Evolutionary conservation across 2,888 invertebrate genomes (phyloP).

Genomic region (Baronia brevicornis): DNA sequence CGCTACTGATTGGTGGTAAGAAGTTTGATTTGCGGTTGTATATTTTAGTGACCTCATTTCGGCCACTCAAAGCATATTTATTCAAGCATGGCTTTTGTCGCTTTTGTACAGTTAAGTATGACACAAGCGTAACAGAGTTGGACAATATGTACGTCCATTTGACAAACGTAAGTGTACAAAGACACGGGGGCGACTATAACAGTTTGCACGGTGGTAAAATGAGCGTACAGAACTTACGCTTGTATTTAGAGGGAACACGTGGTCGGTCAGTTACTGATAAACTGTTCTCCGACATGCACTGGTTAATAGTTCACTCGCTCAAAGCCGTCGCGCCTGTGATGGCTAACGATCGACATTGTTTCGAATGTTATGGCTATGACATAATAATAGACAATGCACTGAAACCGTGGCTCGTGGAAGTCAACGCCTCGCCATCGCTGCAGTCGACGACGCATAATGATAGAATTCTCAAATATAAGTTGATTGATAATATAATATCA

Average conservation of each 20-base stretch:
- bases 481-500: slow-evolving; percentile 94
- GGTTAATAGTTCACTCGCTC: slow-evolving; percentile 93
- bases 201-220: slow-evolving; percentile 95
- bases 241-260: slow-evolving; percentile 92
- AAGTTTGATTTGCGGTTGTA: slow-evolving; percentile 96
- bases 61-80: slow-evolving; percentile 94
- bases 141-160: slow-evolving; percentile 96
- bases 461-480: slow-evolving; percentile 93
- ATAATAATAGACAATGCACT: slow-evolving; percentile 95
- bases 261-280: slow-evolving; percentile 92
- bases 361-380: slow-evolving; percentile 96
- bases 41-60: slow-evolving; percentile 94
- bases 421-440: slow-evolving; percentile 96
- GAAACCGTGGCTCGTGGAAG: slow-evolving; percentile 96
- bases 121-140: slow-evolving; percentile 88
- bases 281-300: slow-evolving; percentile 90
- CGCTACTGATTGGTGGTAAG: slow-evolving; percentile 94
- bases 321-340: slow-evolving; percentile 95
- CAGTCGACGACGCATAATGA: slow-evolving; percentile 96
- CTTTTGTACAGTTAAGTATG: slow-evolving; percentile 97
- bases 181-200: slow-evolving; percentile 97
- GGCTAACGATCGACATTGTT: slow-evolving; percentile 94
- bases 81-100: slow-evolving; percentile 95
- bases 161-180: slow-evolving; percentile 98
- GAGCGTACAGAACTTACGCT: slow-evolving; percentile 91